phyloP scores from a whole-genome alignment of 2,113 vertebrate genomes.

The Melanocharis versteri region DNA sequence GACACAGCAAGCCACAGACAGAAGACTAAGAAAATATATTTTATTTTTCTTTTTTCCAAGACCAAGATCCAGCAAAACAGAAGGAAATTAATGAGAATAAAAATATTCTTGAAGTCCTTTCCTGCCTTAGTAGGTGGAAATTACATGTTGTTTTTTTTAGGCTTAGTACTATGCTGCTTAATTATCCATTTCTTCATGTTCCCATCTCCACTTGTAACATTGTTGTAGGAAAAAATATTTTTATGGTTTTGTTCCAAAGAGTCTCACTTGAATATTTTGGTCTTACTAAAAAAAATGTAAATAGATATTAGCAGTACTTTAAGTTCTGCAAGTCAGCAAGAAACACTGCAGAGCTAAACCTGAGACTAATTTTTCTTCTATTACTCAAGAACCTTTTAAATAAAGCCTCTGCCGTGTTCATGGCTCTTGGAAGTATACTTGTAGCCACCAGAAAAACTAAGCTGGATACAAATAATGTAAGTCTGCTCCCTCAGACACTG shows the following conservation, averaged over 20 bases:
- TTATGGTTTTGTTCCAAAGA: neutral
- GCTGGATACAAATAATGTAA: neutral
- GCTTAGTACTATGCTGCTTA: neutral
- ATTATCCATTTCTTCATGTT: conserved; percentile 12
- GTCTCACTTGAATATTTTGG: neutral
- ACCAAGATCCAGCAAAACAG: neutral
- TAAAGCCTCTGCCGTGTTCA: neutral
- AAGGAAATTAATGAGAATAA: neutral
- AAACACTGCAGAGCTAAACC: neutral
- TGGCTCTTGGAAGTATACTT: neutral
- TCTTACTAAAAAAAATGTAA: neutral
- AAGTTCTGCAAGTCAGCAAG: neutral
- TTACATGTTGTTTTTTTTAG: conserved; percentile 20
- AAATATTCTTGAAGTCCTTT: conserved; percentile 18
- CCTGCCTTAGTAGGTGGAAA: conserved; percentile 12
- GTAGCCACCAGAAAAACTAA: neutral
- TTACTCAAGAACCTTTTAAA: neutral
- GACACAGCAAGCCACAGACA: neutral
- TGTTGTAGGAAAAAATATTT: neutral
- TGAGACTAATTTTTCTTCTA: neutral
- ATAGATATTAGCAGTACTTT: neutral
- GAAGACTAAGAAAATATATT: neutral
- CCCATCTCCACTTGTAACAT: neutral
- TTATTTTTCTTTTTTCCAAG: neutral
- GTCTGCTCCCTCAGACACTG: neutral